Percentiles rank a stretch among this genome's conserved stretches.
Conservation (phyloP, 2,797 vertebrate species). For the Hoplostethus atlanticus region DNA sequence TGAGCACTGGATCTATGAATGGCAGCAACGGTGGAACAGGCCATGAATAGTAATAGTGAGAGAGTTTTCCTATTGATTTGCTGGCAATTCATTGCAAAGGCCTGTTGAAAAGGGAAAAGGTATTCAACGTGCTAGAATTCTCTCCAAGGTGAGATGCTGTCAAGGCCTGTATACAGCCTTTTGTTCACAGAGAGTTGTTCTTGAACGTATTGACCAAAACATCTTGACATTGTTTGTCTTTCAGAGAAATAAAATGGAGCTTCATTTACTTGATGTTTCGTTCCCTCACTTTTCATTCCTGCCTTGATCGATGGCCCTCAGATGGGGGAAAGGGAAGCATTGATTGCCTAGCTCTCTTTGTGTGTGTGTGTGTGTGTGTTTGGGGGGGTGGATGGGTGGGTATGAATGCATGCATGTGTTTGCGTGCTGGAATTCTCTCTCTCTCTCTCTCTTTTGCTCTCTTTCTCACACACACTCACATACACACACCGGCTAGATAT, state of each 20-base stretch:
- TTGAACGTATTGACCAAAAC: conserved; percentile 79
- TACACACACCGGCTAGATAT: not conserved
- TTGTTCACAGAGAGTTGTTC: conserved; percentile 69
- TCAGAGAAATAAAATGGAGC: conserved; percentile 82
- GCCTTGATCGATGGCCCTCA: conserved; percentile 64
- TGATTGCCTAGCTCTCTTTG: conserved; percentile 50
- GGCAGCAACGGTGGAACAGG: conserved; percentile 1
- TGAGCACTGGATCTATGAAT: conserved; percentile 29
- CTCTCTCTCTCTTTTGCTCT: too few species aligned
- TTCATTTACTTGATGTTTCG: conserved; percentile 75
- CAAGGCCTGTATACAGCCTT: conserved; percentile 65
- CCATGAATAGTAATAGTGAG: conserved; percentile 25
- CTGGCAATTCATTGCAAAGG: conserved; percentile 48
- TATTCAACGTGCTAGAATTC: conserved; percentile 48
- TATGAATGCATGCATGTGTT: conserved; percentile 2
- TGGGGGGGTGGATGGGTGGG: conserved; percentile 5
- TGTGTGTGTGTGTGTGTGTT: conserved; percentile 5
- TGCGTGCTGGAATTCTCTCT: not conserved
- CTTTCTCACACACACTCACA: not conserved
- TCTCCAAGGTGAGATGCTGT: conserved; percentile 57
- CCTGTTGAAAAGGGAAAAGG: conserved; percentile 53
- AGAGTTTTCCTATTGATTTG: conserved; percentile 59
- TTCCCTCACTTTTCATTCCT: conserved; percentile 68
- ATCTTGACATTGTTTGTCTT: conserved; percentile 81
- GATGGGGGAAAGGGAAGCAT: conserved; percentile 41